phyloP scores from a whole-genome alignment of 2,888 invertebrate species.

The Saturnia japonica region DNA sequence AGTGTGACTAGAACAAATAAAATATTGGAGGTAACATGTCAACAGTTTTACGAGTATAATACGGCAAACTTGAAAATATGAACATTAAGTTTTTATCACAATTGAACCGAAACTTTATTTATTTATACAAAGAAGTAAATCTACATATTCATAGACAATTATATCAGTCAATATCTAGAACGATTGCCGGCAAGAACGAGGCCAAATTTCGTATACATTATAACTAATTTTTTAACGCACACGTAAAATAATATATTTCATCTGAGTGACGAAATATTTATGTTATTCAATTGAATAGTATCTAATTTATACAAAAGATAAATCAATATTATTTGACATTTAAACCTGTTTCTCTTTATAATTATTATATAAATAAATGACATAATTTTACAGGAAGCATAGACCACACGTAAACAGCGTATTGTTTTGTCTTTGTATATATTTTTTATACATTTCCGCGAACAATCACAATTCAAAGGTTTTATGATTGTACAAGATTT shows the following conservation, averaged over 20 bases:
- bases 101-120: too few species aligned
- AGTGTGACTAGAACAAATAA: too few species aligned
- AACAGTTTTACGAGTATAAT: background rate
- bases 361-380: constrained; percentile 15
- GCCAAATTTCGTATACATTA: background rate
- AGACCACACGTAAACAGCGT: background rate
- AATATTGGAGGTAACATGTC: background rate
- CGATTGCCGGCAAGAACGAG: background rate
- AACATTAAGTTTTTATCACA: too few species aligned
- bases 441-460: constrained; percentile 3
- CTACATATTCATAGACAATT: background rate
- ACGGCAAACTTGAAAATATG: background rate
- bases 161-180: background rate
- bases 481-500: constrained; percentile 2
- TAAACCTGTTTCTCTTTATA: constrained; percentile 4
- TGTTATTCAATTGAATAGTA: constrained; percentile 9
- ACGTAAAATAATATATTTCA: constrained; percentile 7
- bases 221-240: background rate
- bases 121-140: background rate
- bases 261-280: background rate
- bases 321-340: constrained; percentile 13
- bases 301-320: constrained; percentile 5
- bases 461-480: background rate
- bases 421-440: background rate
- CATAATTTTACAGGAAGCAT: constrained; percentile 16